phyloP scores from a whole-genome alignment of 2,113 vertebrate species.

The Labeo catla region DNA sequence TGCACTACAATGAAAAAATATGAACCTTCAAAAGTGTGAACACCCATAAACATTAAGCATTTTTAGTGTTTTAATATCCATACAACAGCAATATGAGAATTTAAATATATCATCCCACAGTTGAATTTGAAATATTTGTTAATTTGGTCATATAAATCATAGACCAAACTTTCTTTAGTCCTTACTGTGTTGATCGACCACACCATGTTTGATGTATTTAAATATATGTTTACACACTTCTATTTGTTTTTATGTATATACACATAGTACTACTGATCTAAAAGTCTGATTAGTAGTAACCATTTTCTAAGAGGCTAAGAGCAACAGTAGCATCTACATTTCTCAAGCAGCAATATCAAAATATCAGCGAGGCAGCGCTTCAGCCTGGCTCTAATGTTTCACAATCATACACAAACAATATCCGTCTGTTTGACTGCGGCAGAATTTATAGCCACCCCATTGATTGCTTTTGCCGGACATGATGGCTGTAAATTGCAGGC shows the following conservation, averaged over 20 bases:
- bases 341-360: constrained; percentile 48
- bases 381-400: constrained; percentile 48
- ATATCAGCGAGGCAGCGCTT: constrained; percentile 40
- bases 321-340: constrained; percentile 58
- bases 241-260: neutral
- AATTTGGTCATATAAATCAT: too few relatives aligned
- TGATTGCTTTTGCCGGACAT: constrained; percentile 64
- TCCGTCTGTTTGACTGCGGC: constrained; percentile 56
- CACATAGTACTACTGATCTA: neutral
- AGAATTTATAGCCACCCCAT: constrained; percentile 61
- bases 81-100: neutral
- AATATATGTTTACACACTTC: neutral
- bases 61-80: neutral
- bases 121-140: neutral
- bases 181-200: neutral
- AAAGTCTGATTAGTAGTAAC: neutral
- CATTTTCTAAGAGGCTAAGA: constrained; percentile 41
- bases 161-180: too few relatives aligned
- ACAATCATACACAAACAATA: constrained; percentile 62
- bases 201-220: neutral
- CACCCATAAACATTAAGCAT: too few relatives aligned
- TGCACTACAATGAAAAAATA: too few relatives aligned
- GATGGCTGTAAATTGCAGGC: constrained; percentile 60
- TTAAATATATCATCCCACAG: neutral
- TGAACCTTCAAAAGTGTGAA: too few relatives aligned